These are phyloP conservation scores for Ptilodon capucinus DNA, from an alignment of 2,888 invertebrate genomes.

Conservation along the genomic window DNA sequence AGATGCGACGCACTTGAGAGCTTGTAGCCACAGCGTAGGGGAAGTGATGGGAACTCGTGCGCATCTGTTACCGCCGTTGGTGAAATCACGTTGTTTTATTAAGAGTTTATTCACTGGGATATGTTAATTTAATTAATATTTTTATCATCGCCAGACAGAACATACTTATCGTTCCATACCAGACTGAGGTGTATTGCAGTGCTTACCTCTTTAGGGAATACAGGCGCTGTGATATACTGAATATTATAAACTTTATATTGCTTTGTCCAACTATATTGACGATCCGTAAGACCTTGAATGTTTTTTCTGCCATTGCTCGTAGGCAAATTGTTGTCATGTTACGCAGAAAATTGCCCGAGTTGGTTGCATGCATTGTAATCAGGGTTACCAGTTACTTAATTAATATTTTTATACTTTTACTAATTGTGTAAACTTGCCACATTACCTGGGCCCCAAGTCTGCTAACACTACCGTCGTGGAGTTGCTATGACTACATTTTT, in stretches of 20 bases:
- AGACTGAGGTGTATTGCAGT: too few relatives aligned
- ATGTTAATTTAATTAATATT: constrained; percentile 11
- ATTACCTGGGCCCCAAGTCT: too few relatives aligned
- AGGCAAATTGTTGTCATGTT: constrained; percentile 33
- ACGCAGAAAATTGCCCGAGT: constrained; percentile 22
- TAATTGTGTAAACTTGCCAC: too few relatives aligned
- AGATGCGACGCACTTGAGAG: constrained; percentile 71
- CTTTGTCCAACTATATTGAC: not conserved
- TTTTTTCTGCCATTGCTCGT: constrained; percentile 19
- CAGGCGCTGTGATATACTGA: too few relatives aligned
- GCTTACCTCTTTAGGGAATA: too few relatives aligned
- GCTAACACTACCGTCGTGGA: too few relatives aligned
- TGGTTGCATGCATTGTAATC: not conserved
- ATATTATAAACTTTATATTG: not conserved
- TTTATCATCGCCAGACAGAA: too few relatives aligned
- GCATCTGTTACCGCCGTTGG: constrained; percentile 17
- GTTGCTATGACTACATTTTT: too few relatives aligned
- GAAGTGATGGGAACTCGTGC: constrained; percentile 60
- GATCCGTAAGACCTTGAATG: not conserved
- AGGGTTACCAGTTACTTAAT: too few relatives aligned
- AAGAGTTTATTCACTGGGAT: constrained; percentile 2
- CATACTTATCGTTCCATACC: too few relatives aligned
- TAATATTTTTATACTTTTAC: too few relatives aligned
- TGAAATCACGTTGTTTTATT: not conserved
- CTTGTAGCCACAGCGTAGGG: too few relatives aligned